phyloP scores from a whole-genome alignment of 1,140 invertebrate genomes.

The Drosophila repleta region DNA sequence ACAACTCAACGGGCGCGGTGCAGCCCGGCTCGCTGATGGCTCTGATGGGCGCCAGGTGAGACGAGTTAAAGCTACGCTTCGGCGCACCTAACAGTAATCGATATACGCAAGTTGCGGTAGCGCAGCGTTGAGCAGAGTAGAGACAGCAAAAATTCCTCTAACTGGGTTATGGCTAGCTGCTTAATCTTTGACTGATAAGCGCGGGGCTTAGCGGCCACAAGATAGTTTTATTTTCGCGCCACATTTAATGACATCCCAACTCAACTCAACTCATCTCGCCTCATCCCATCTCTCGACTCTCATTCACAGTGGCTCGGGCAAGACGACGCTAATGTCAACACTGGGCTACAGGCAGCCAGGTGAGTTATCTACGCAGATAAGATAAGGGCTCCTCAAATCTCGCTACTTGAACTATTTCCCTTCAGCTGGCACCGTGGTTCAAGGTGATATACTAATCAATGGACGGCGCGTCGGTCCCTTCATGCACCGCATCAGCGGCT shows the following conservation, averaged over 20 bases:
- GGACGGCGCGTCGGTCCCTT: slow-evolving; percentile 88
- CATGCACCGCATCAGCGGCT: slow-evolving; percentile 93
- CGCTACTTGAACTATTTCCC: slow-evolving; percentile 12
- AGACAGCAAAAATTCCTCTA: slow-evolving; percentile 29
- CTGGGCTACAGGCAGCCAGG: slow-evolving; percentile 91
- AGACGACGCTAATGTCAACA: slow-evolving; percentile 96
- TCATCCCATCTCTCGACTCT: slow-evolving; percentile 7
- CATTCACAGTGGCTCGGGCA: slow-evolving; percentile 93
- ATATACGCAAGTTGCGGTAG: slow-evolving; percentile 27
- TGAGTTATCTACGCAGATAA: slow-evolving; percentile 74
- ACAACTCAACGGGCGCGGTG: slow-evolving; percentile 89
- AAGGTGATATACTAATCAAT: slow-evolving; percentile 91
- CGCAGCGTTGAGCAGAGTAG: background rate
- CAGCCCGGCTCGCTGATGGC: slow-evolving; percentile 93
- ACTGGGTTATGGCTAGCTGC: slow-evolving; percentile 28
- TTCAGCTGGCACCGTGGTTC: slow-evolving; percentile 87
- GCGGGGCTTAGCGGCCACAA: background rate
- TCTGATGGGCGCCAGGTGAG: slow-evolving; percentile 94
- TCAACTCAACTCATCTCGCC: background rate
- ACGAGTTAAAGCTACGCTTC: background rate
- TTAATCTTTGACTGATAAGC: slow-evolving; percentile 32
- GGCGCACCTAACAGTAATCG: slow-evolving; percentile 24
- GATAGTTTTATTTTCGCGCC: background rate
- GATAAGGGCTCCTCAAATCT: slow-evolving; percentile 2
- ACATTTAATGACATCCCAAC: background rate